These are phyloP conservation scores for Choloepus hoffmanni DNA, from an alignment of 2,113 vertebrate species.

Conservation along the genomic window DNA sequence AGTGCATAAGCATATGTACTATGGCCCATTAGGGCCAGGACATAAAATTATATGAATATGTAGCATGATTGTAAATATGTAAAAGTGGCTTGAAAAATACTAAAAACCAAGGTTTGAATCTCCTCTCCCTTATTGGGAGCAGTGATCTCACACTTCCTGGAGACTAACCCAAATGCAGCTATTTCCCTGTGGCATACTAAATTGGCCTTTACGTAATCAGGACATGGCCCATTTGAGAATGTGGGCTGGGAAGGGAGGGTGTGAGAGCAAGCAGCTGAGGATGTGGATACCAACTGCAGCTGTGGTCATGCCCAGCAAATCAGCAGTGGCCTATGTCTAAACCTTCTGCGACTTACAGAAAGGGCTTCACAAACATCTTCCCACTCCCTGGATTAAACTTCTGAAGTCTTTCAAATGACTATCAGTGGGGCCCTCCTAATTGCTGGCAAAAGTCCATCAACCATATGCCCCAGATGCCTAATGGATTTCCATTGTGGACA, in stretches of 20 bases:
- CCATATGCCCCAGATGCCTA: neutral
- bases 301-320: neutral
- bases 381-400: neutral
- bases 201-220: neutral
- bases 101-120: neutral
- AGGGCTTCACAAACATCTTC: neutral
- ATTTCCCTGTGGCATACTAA: neutral
- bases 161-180: neutral
- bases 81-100: constrained; percentile 20
- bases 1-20: neutral
- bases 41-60: neutral
- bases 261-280: neutral
- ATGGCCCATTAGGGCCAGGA: neutral
- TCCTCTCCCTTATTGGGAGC: neutral
- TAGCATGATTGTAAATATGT: neutral
- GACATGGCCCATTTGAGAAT: neutral
- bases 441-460: neutral
- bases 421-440: neutral
- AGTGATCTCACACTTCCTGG: neutral
- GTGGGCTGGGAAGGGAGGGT: neutral
- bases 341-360: neutral
- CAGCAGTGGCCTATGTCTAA: neutral
- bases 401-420: neutral
- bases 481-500: neutral
- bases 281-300: neutral